These are phyloP conservation scores for Craseonycteris thonglongyai DNA, from an alignment of 2,113 vertebrate genomes.

Conservation along the genomic window DNA sequence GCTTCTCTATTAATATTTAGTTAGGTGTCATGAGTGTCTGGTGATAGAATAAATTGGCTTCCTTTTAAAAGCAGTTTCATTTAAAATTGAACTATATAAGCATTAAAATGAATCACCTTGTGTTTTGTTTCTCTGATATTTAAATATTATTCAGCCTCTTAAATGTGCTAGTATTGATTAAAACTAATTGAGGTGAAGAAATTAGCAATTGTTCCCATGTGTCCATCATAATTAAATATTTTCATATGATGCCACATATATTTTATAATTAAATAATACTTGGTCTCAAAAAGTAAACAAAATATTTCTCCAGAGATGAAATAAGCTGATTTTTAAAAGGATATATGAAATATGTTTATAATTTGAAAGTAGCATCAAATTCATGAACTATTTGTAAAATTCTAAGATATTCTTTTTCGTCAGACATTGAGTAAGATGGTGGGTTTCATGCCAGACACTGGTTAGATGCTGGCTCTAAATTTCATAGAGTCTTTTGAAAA, in stretches of 20 bases:
- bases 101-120: not conserved
- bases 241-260: conserved; percentile 23
- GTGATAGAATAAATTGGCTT: not conserved
- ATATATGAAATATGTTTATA: not conserved
- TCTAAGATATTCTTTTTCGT: not conserved
- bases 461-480: conserved; percentile 32
- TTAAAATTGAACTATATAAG: conserved; percentile 25
- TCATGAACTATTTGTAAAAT: not conserved
- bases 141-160: conserved; percentile 40
- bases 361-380: conserved; percentile 23
- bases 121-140: conserved; percentile 41
- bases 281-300: not conserved
- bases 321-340: conserved; percentile 25
- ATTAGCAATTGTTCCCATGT: not conserved
- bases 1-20: conserved; percentile 53
- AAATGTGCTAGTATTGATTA: conserved; percentile 15
- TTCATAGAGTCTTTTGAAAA: conserved; percentile 55
- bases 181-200: conserved; percentile 65
- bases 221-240: conserved; percentile 39
- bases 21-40: conserved; percentile 7
- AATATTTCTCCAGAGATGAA: not conserved
- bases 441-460: not conserved
- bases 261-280: conserved; percentile 56
- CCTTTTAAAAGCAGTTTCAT: not conserved
- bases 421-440: conserved; percentile 28